phyloP scores from a whole-genome alignment of 2,113 vertebrate species.

The Microtus ochrogaster region DNA sequence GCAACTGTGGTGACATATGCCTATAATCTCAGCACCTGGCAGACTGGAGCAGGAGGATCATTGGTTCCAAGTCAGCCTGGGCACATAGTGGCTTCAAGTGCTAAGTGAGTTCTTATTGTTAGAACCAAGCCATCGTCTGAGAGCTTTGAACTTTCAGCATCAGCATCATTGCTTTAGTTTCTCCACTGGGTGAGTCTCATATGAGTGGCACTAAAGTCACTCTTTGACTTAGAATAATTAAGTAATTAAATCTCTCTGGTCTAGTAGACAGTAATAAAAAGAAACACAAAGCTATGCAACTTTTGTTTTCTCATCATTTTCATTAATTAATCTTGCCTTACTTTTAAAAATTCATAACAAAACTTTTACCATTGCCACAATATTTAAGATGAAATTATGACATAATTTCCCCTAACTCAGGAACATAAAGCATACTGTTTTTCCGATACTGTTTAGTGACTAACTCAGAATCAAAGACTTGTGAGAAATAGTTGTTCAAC shows the following conservation, averaged over 20 bases:
- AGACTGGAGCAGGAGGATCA: background rate
- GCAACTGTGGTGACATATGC: background rate
- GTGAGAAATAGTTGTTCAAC: background rate
- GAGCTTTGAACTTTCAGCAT: slow-evolving; percentile 20
- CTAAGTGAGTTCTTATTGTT: background rate
- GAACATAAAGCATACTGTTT: background rate
- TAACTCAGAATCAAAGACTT: slow-evolving; percentile 17
- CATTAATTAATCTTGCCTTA: slow-evolving; percentile 31
- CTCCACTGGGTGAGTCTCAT: background rate
- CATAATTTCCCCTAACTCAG: background rate
- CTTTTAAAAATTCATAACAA: background rate
- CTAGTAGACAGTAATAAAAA: background rate
- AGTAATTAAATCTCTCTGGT: background rate
- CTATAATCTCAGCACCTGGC: background rate
- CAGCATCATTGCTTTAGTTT: background rate
- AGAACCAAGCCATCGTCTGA: background rate
- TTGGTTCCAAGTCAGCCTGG: background rate
- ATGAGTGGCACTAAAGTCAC: background rate
- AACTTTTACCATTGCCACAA: background rate
- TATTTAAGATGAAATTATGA: slow-evolving; percentile 47
- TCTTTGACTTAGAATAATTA: background rate
- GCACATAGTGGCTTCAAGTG: background rate
- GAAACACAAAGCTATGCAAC: background rate
- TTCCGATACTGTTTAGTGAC: background rate
- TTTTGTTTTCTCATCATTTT: background rate